These are phyloP conservation scores for Calvadosia cruxmelitensis DNA, from an alignment of 30 jellyfish, hydroid and myxozoan species.

Conservation along the genomic window DNA sequence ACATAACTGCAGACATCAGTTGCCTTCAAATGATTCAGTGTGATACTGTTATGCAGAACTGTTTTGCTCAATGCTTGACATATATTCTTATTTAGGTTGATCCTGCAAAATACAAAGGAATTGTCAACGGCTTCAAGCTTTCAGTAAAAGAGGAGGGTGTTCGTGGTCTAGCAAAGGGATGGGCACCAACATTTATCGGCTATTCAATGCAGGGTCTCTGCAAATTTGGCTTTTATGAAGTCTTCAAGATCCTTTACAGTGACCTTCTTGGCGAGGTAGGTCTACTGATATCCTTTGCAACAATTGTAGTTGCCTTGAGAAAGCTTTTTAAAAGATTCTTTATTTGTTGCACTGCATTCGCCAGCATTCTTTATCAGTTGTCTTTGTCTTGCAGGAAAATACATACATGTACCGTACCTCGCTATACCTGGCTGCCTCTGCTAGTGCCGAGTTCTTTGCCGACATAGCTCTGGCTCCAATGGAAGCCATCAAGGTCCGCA, in stretches of 20 bases:
- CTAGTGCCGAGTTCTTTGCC: conserved; percentile 99
- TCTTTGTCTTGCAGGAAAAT: conserved; percentile 58
- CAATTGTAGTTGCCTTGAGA: neutral
- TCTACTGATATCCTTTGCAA: neutral
- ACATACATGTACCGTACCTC: conserved; percentile 88
- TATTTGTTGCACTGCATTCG: too few species aligned
- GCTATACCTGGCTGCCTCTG: conserved; percentile 96
- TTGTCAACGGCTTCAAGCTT: conserved; percentile 53
- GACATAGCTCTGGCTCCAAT: conserved; percentile 97
- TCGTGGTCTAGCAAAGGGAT: conserved; percentile 92
- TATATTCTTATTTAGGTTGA: too few species aligned
- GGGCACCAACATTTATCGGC: conserved; percentile 99
- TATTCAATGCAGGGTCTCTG: conserved; percentile 99
- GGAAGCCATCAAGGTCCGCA: conserved; percentile 98
- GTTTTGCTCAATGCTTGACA: too few species aligned
- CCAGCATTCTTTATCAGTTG: neutral
- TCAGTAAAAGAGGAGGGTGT: conserved; percentile 82
- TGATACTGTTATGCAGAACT: too few species aligned
- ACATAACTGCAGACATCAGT: too few species aligned
- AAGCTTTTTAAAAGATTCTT: neutral
- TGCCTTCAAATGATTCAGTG: too few species aligned
- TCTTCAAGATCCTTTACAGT: conserved; percentile 81
- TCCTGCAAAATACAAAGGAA: conserved; percentile 79
- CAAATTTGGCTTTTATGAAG: conserved; percentile 98
- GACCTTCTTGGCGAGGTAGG: conserved; percentile 85